These are phyloP conservation scores for Scaptomyza parva DNA, from an alignment of 2,888 invertebrate genomes.

Conservation along the genomic window DNA sequence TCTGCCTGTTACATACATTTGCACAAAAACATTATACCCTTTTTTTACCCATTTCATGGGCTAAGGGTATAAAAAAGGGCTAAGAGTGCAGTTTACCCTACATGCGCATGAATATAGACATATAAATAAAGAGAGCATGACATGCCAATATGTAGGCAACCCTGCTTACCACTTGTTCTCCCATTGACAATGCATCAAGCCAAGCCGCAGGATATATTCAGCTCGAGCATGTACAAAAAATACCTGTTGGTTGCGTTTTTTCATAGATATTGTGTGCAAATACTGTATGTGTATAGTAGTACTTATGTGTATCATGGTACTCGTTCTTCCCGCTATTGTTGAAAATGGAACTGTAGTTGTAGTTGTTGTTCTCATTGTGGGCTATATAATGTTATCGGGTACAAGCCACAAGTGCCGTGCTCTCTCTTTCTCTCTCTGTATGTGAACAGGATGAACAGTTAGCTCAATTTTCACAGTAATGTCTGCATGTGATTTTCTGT, in stretches of 20 bases:
- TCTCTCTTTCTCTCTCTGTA: neutral
- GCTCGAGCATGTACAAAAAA: conserved; percentile 78
- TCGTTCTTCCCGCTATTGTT: conserved; percentile 58
- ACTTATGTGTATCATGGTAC: conserved; percentile 53
- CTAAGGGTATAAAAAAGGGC: too few relatives aligned
- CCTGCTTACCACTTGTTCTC: conserved; percentile 37
- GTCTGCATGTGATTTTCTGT: conserved; percentile 5
- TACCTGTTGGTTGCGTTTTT: conserved; percentile 70
- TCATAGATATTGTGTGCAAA: conserved; percentile 30
- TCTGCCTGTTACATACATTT: too few relatives aligned
- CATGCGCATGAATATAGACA: neutral
- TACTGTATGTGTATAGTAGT: conserved; percentile 27
- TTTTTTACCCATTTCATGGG: too few relatives aligned
- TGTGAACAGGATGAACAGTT: conserved; percentile 50
- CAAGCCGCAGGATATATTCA: conserved; percentile 80
- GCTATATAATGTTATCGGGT: conserved; percentile 44
- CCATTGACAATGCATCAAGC: conserved; percentile 75
- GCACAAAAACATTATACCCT: too few relatives aligned
- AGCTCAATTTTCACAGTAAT: conserved; percentile 35
- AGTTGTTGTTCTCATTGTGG: conserved; percentile 54
- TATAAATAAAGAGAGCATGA: conserved; percentile 3
- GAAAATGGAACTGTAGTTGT: conserved; percentile 57
- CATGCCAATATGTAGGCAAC: conserved; percentile 31
- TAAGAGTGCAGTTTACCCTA: conserved; percentile 20
- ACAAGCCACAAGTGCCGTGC: conserved; percentile 66